Evolutionary conservation across 1,140 invertebrate species (phyloP).

Genomic region (Teleogryllus occipitalis): DNA sequence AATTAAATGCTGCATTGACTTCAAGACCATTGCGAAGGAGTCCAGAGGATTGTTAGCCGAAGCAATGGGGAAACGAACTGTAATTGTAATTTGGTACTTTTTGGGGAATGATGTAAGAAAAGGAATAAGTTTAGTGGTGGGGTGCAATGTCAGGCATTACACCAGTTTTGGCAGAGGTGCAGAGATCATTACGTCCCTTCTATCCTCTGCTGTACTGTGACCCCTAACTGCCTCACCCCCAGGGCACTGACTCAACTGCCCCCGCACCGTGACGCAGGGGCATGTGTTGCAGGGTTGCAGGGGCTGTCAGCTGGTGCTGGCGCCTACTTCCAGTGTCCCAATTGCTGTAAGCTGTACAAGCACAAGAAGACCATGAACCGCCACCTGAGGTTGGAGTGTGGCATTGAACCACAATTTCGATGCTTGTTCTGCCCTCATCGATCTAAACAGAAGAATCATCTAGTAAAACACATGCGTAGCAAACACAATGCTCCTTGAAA

Average conservation of each 20-base stretch:
- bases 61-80: too few species aligned
- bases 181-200: too few species aligned
- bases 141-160: too few species aligned
- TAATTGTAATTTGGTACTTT: too few species aligned
- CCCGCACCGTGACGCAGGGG: neutral
- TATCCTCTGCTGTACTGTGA: neutral
- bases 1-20: too few species aligned
- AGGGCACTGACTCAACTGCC: neutral
- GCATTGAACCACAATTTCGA: conserved; percentile 31
- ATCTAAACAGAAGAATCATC: conserved; percentile 58
- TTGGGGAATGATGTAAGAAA: too few species aligned
- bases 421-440: conserved; percentile 30
- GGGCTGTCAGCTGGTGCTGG: neutral
- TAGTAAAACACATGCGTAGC: conserved; percentile 64
- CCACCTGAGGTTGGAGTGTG: conserved; percentile 30
- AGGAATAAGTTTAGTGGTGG: too few species aligned
- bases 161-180: too few species aligned
- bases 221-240: neutral
- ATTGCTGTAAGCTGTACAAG: conserved; percentile 44
- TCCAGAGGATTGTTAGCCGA: too few species aligned
- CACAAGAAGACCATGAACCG: conserved; percentile 20
- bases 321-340: conserved; percentile 35
- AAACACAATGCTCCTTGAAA: conserved; percentile 14
- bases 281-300: neutral
- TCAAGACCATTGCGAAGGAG: too few species aligned